These are phyloP conservation scores for Cetoscarus ocellatus DNA, from an alignment of 2,797 vertebrate genomes.

Conservation along the genomic window DNA sequence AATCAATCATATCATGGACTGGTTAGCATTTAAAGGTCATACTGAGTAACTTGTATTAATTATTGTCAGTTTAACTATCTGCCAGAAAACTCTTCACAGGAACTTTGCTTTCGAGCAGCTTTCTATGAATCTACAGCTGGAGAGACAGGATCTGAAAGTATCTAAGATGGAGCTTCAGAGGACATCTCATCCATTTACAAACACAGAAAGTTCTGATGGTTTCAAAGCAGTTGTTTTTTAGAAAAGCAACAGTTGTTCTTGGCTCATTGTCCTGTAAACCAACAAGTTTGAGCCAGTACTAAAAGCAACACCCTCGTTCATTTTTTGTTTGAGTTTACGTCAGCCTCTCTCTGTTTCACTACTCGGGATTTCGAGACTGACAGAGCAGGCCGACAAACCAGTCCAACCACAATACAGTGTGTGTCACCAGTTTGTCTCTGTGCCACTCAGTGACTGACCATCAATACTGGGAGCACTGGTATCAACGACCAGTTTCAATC, in stretches of 20 bases:
- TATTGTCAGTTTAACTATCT: too few species aligned
- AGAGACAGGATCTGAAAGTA: slow-evolving; percentile 12
- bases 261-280: background rate
- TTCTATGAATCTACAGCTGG: background rate
- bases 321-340: slow-evolving; percentile 16
- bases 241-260: background rate
- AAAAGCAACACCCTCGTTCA: slow-evolving; percentile 24
- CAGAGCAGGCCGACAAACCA: slow-evolving; percentile 57
- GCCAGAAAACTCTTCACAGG: too few species aligned
- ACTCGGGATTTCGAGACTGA: slow-evolving; percentile 9
- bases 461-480: slow-evolving; percentile 24
- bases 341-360: slow-evolving; percentile 17
- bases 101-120: background rate
- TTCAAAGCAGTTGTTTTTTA: background rate
- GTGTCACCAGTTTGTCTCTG: slow-evolving; percentile 21
- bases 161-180: slow-evolving; percentile 2
- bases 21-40: too few species aligned
- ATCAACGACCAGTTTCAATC: slow-evolving; percentile 25
- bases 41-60: too few species aligned
- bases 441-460: slow-evolving; percentile 17
- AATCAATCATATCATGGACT: too few species aligned
- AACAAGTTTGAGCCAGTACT: background rate
- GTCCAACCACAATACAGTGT: slow-evolving; percentile 59
- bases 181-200: slow-evolving; percentile 16
- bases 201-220: background rate